Conservation (phyloP, 2,888 invertebrate species). For the Melanophora roralis region DNA sequence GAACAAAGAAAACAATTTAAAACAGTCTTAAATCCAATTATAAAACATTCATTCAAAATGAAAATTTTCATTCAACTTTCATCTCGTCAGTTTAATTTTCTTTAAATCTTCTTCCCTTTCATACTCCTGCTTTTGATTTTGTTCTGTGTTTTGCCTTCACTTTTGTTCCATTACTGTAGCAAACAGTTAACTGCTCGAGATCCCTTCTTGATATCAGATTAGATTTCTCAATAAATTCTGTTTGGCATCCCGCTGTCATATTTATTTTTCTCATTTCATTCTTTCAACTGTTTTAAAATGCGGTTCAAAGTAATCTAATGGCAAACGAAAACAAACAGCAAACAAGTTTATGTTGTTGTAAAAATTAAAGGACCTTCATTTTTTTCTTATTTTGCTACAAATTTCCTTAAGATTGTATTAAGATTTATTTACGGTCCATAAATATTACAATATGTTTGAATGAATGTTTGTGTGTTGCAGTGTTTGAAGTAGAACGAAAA, state of each 20-base stretch:
- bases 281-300: constrained; percentile 22
- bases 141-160: neutral
- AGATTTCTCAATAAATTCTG: constrained; percentile 49
- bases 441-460: no score
- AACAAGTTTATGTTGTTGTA: constrained; percentile 4
- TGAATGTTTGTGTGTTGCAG: constrained; percentile 11
- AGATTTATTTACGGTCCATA: constrained; percentile 37
- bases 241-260: constrained; percentile 61
- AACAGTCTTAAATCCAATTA: constrained; percentile 66
- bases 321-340: neutral
- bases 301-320: neutral
- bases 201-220: constrained; percentile 37
- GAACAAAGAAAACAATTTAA: constrained; percentile 64
- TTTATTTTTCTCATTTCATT: constrained; percentile 47
- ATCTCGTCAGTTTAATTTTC: constrained; percentile 63
- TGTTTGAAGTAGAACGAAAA: neutral
- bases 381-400: constrained; percentile 2
- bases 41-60: constrained; percentile 57
- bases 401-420: constrained; percentile 51
- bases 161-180: neutral
- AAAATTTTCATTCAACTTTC: constrained; percentile 63
- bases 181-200: constrained; percentile 2
- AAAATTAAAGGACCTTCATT: constrained; percentile 45
- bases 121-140: neutral
- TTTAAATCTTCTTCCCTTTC: neutral